Evolutionary conservation across 2,888 invertebrate genomes (phyloP).

Genomic region (Trichopoda pennipes): DNA sequence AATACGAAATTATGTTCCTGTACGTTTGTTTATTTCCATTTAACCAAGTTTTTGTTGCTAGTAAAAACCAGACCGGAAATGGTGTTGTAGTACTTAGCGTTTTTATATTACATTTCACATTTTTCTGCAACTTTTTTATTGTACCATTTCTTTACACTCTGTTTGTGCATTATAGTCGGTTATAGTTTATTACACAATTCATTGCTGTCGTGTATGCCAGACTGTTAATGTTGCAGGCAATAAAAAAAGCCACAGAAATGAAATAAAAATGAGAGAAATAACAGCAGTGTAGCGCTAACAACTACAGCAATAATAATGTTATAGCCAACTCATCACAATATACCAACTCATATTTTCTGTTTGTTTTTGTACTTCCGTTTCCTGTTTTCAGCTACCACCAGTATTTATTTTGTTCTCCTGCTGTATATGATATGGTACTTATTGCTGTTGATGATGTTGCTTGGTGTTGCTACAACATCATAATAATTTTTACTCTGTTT

Average conservation of each 20-base stretch:
- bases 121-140: conserved; percentile 40
- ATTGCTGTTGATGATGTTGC: conserved; percentile 43
- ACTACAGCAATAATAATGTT: conserved; percentile 51
- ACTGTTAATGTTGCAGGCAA: conserved; percentile 64
- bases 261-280: conserved; percentile 38
- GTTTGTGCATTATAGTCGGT: conserved; percentile 32
- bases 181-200: conserved; percentile 56
- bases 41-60: conserved; percentile 18
- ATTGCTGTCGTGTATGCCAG: conserved; percentile 59
- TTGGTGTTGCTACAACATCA: conserved; percentile 62
- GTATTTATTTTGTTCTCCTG: conserved; percentile 39
- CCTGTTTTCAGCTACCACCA: conserved; percentile 54
- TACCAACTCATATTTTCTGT: conserved; percentile 60
- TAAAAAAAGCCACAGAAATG: conserved; percentile 53
- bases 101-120: conserved; percentile 53
- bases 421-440: conserved; percentile 15
- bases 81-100: conserved; percentile 61
- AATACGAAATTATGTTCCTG: conserved; percentile 52
- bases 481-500: conserved; percentile 52
- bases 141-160: conserved; percentile 32
- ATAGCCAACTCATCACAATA: conserved; percentile 63
- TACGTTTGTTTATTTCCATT: conserved; percentile 30
- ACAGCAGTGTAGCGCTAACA: conserved; percentile 26
- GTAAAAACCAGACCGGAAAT: conserved; percentile 53
- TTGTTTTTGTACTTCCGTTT: conserved; percentile 59